Base-by-base conservation (phyloP, 1,140 invertebrate species). In the Pygmarrhopalites habei region DNA sequence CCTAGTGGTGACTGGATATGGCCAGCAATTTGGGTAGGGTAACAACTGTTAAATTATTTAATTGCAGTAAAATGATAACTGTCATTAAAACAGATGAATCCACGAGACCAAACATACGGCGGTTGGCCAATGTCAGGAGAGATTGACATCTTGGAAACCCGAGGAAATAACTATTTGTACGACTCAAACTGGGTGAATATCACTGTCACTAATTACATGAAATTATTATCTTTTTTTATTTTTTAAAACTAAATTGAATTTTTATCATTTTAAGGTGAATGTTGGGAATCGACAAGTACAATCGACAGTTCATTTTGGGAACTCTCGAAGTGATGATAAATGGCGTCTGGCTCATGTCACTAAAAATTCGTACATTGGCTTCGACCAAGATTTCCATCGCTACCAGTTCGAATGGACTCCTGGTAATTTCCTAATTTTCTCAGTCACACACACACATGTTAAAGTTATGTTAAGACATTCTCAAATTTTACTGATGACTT, bases 1-100 rank as follows among this genome's bases (percentile, higher is more conserved):
- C 87, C 88, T 0, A 75, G 77, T 67, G 88, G 87, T 41, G 85
- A 87, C 74, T 91, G 88, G 87, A 68, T 90, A 2, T 85, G 86
- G 80, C 87, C 88, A 74, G 83, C 5, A 7, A 35, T n/a, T n/a
- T n/a, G n/a, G n/a, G n/a, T n/a, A n/a, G n/a, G n/a, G n/a, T n/a
- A n/a, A n/a, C n/a, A n/a, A n/a, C n/a, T n/a, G n/a, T n/a, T n/a
- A n/a, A n/a, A n/a, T n/a, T n/a, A n/a, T n/a, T n/a, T n/a, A n/a
- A n/a, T n/a, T n/a, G n/a, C n/a, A n/a, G n/a, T n/a, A n/a, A n/a
- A n/a, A 5, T 35, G 5, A 7, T 35, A 7, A 7, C 32, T 7
- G 32, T 15, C 32, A 35, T 35, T 35, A 7, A n/a, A n/a, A n/a
- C n/a, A 15, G 32, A 35, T 35, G 32, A 35, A 35, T 35, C 32